Conservation (phyloP, 2,888 invertebrate genomes). For the Neuroscelio doddi region DNA sequence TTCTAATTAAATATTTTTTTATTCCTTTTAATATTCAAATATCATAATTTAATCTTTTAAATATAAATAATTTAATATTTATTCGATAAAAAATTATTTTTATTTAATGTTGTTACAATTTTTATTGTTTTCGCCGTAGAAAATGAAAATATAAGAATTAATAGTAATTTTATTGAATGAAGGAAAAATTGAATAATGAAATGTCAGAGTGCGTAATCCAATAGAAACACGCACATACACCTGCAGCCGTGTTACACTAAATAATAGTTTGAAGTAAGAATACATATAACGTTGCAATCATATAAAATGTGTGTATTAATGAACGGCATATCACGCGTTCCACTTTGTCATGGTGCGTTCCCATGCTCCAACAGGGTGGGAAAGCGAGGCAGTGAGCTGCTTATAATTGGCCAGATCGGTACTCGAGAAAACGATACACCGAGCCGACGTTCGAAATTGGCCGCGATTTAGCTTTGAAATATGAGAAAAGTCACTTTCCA, state of each 20-base stretch:
- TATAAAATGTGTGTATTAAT: conserved; percentile 57
- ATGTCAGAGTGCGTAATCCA: conserved; percentile 21
- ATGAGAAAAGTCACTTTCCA: conserved; percentile 34
- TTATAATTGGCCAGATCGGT: conserved; percentile 50
- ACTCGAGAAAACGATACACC: conserved; percentile 32
- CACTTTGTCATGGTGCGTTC: conserved; percentile 52
- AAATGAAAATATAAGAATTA: no score
- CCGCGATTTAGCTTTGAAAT: conserved; percentile 32
- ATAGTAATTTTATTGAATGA: no score
- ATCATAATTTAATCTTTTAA: no score
- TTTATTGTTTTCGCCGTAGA: no score
- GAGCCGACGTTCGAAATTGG: conserved; percentile 22
- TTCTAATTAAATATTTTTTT: no score
- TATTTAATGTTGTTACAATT: no score
- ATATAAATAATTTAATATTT: no score
- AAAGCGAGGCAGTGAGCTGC: conserved; percentile 41
- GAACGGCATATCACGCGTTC: conserved; percentile 51
- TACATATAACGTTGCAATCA: conserved; percentile 29
- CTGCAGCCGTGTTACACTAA: conserved; percentile 34
- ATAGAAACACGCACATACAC: conserved; percentile 31
- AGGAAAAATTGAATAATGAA: no score
- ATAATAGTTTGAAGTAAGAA: conserved; percentile 11
- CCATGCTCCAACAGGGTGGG: conserved; percentile 50
- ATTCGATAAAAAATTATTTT: no score
- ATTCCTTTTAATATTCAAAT: no score